These are phyloP conservation scores for Corella eumyota DNA, from an alignment of 23 tunicate species.

Conservation along the genomic window DNA sequence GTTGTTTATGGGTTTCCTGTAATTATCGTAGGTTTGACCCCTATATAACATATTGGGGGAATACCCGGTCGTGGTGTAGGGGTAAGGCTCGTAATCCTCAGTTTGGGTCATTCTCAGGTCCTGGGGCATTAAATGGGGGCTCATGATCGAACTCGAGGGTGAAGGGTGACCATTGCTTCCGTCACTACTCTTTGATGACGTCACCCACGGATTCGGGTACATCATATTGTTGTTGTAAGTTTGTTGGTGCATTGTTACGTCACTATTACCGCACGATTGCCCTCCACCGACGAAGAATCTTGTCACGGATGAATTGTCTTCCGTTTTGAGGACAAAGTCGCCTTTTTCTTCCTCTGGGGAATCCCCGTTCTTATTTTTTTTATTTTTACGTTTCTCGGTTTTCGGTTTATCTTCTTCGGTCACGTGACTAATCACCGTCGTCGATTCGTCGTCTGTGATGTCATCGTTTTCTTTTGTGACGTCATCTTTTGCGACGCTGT, in stretches of 20 bases:
- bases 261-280: not conserved
- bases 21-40: no score
- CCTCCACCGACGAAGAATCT: not conserved
- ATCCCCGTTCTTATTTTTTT: conserved; percentile 12
- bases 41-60: not conserved
- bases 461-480: not conserved
- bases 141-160: conserved; percentile 9
- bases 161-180: conserved; percentile 15
- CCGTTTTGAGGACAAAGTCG: not conserved
- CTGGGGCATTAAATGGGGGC: conserved; percentile 16
- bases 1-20: no score
- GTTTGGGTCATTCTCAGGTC: conserved; percentile 11
- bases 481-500: conserved; percentile 3
- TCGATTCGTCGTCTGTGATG: not conserved
- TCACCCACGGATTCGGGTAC: conserved; percentile 28
- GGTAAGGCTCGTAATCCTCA: conserved; percentile 16
- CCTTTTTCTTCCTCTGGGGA: not conserved
- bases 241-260: not conserved
- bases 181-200: conserved; percentile 7
- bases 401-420: conserved; percentile 5
- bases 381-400: conserved; percentile 12
- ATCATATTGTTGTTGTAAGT: conserved; percentile 1
- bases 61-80: conserved; percentile 9
- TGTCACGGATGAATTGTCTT: not conserved
- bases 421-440: not conserved